Conservation (phyloP, 2,113 vertebrate genomes). For the Anarhynchus alexandrinus region DNA sequence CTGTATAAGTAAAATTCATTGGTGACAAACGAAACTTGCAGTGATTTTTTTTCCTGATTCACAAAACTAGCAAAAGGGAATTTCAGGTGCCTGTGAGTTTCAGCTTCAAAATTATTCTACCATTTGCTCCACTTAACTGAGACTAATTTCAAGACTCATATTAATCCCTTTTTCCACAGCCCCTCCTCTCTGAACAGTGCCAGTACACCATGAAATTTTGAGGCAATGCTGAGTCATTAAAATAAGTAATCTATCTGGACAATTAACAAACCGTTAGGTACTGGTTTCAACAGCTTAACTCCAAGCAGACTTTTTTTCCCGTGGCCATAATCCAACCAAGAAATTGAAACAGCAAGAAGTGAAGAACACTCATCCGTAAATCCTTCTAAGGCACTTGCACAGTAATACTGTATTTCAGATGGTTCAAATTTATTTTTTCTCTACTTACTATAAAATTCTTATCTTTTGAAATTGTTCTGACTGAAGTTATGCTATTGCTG, state of each 20-base stretch:
- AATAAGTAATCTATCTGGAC: background rate
- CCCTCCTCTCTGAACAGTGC: background rate
- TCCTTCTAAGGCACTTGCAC: background rate
- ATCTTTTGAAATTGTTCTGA: background rate
- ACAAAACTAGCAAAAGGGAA: background rate
- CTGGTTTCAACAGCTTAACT: background rate
- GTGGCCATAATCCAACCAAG: background rate
- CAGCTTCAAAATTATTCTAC: background rate
- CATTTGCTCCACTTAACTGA: background rate
- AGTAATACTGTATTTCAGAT: background rate
- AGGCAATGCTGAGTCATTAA: background rate
- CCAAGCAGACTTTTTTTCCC: background rate
- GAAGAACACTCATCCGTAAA: background rate
- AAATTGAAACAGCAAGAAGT: background rate
- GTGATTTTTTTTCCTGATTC: background rate
- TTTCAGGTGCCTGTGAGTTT: background rate
- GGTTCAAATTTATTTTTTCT: background rate
- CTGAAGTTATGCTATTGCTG: background rate
- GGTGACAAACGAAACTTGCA: background rate
- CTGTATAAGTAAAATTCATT: background rate
- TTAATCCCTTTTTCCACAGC: background rate
- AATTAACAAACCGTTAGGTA: background rate
- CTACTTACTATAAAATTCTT: background rate
- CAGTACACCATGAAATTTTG: background rate
- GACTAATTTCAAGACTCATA: background rate